These are phyloP conservation scores for Pleuronectes platessa DNA, from an alignment of 2,113 vertebrate genomes.

Conservation along the genomic window DNA sequence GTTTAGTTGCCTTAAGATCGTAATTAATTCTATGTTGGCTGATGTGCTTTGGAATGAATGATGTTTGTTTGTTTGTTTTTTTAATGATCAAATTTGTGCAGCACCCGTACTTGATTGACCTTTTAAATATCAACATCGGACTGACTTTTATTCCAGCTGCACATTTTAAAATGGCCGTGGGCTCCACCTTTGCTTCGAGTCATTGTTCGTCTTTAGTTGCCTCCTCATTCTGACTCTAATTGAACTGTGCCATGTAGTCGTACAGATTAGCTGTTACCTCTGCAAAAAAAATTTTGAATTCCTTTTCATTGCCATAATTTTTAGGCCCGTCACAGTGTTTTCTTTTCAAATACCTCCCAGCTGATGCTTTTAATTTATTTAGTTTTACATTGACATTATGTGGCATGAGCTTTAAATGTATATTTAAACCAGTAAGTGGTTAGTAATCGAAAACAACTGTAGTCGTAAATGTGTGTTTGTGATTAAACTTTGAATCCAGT, in stretches of 20 bases:
- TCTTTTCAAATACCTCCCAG: not conserved
- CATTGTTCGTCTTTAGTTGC: not conserved
- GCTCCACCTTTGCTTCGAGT: not conserved
- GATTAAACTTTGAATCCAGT: not conserved
- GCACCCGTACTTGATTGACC: conserved; percentile 5
- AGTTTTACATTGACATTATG: conserved; percentile 2
- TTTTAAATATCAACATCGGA: conserved; percentile 8
- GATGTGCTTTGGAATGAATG: not conserved
- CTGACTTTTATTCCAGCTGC: not conserved
- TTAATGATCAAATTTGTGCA: conserved; percentile 22
- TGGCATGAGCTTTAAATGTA: conserved; percentile 18
- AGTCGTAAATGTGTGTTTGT: conserved; percentile 2
- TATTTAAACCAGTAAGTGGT: conserved; percentile 28
- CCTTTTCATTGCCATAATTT: not conserved
- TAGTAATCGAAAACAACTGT: not conserved
- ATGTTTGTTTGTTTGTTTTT: not conserved
- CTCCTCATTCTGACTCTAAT: not conserved
- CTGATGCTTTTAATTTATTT: conserved; percentile 31
- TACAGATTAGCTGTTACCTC: conserved; percentile 8
- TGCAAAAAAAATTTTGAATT: not conserved
- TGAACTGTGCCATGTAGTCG: conserved; percentile 14
- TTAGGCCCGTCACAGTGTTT: not conserved
- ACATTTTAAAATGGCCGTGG: not conserved
- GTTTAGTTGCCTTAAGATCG: conserved; percentile 39
- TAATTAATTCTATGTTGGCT: conserved; percentile 25